Evolutionary conservation across 1,140 invertebrate genomes (phyloP).

Genomic region (Drosophila pectinifera): DNA sequence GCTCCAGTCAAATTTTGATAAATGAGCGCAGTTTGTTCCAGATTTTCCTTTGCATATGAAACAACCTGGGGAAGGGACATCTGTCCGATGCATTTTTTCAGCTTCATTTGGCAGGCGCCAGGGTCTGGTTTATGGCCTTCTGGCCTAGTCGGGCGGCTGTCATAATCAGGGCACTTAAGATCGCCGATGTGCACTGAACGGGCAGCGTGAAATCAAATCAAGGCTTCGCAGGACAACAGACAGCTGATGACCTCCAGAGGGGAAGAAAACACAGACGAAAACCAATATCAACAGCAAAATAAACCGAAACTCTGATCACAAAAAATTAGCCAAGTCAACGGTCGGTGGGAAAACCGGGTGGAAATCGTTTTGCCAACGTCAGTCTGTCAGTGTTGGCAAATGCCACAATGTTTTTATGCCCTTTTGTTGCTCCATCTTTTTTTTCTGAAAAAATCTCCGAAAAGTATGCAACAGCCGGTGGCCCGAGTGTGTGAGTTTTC

Average conservation of each 20-base stretch:
- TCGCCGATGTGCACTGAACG: conserved; percentile 40
- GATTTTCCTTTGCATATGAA: conserved; percentile 43
- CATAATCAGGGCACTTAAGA: conserved; percentile 48
- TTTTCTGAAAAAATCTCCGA: conserved; percentile 1
- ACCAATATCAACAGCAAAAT: conserved; percentile 15
- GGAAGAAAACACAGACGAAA: neutral
- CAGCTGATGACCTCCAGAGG: conserved; percentile 30
- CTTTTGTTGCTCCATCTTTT: conserved; percentile 20
- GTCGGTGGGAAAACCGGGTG: conserved; percentile 4
- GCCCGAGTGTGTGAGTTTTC: neutral
- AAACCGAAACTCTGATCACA: conserved; percentile 34
- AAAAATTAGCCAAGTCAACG: conserved; percentile 63
- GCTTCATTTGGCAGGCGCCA: conserved; percentile 62
- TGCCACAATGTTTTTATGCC: conserved; percentile 29
- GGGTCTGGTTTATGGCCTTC: conserved; percentile 45
- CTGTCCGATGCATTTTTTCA: conserved; percentile 71
- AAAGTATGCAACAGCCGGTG: conserved; percentile 71
- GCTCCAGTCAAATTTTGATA: conserved; percentile 68
- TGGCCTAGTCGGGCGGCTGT: conserved; percentile 30
- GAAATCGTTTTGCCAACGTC: conserved; percentile 24
- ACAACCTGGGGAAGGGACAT: conserved; percentile 18
- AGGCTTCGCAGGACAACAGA: conserved; percentile 37
- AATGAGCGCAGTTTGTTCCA: conserved; percentile 48
- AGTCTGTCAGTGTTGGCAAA: conserved; percentile 16
- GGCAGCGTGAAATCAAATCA: conserved; percentile 54